phyloP scores from a whole-genome alignment of 2,888 invertebrate genomes.

The Polylopha cassiicola region DNA sequence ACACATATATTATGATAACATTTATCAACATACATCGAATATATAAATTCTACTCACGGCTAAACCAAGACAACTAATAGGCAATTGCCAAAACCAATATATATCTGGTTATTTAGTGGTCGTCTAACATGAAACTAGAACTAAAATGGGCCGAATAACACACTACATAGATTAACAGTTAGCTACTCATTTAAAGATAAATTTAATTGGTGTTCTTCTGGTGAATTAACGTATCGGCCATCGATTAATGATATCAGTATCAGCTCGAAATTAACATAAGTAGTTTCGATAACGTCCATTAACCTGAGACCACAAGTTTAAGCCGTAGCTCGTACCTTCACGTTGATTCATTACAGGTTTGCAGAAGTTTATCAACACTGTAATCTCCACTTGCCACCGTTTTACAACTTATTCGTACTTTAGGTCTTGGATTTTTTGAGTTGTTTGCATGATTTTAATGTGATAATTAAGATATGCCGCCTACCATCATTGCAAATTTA shows the following conservation, averaged over 20 bases:
- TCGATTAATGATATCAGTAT: conserved; percentile 49
- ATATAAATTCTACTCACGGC: conserved; percentile 7
- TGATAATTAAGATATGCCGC: too few species aligned
- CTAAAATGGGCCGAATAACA: conserved; percentile 60
- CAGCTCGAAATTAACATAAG: conserved; percentile 68
- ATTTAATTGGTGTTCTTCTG: conserved; percentile 61
- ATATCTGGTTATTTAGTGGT: conserved; percentile 55
- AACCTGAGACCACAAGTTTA: conserved; percentile 74
- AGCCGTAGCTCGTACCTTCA: conserved; percentile 62
- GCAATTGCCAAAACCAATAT: conserved; percentile 51
- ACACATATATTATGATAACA: too few species aligned
- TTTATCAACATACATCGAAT: too few species aligned
- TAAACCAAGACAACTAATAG: conserved; percentile 22
- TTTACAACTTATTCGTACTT: conserved; percentile 23
- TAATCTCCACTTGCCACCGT: conserved; percentile 34
- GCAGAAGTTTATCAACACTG: conserved; percentile 51
- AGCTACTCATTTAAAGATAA: conserved; percentile 42
- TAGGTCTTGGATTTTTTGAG: conserved; percentile 20
- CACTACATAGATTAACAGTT: conserved; percentile 40
- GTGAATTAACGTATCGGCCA: conserved; percentile 66
- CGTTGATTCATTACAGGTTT: conserved; percentile 62
- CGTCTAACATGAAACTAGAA: conserved; percentile 39
- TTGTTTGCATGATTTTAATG: conserved; percentile 16
- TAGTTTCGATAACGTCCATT: conserved; percentile 67
- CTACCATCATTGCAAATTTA: conserved; percentile 35